Conservation (phyloP, 2,888 invertebrate genomes). For the Epirrhoe tristata region DNA sequence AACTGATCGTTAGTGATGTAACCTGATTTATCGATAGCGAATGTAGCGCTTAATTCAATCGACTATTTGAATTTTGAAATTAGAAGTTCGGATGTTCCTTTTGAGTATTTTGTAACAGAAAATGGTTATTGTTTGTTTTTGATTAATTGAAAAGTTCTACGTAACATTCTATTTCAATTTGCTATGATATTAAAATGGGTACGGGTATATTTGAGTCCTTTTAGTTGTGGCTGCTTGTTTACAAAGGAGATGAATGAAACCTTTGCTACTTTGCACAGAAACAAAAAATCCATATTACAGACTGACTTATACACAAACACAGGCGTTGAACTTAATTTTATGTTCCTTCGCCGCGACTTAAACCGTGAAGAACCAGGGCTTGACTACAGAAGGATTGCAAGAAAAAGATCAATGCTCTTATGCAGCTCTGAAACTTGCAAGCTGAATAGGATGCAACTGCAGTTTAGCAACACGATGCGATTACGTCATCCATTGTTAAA, state of each 20-base stretch:
- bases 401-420: not conserved
- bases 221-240: too few relatives aligned
- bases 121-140: not conserved
- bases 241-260: too few relatives aligned
- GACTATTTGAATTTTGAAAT: constrained; percentile 18
- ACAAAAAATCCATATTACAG: too few relatives aligned
- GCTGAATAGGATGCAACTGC: constrained; percentile 26
- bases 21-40: constrained; percentile 28
- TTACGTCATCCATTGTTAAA: constrained; percentile 34
- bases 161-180: not conserved
- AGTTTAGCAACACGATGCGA: constrained; percentile 21
- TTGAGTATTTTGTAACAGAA: not conserved
- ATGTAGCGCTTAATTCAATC: constrained; percentile 22
- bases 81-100: not conserved
- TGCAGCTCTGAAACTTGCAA: not conserved
- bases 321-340: too few relatives aligned
- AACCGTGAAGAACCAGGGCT: too few relatives aligned
- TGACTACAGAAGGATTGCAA: too few relatives aligned
- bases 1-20: constrained; percentile 31
- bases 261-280: too few relatives aligned
- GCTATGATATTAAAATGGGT: not conserved
- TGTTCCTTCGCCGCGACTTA: too few relatives aligned
- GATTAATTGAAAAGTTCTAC: not conserved
- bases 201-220: too few relatives aligned
- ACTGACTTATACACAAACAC: too few relatives aligned